Conservation (phyloP, 2,113 vertebrate genomes). For the Puntigrus tetrazona region DNA sequence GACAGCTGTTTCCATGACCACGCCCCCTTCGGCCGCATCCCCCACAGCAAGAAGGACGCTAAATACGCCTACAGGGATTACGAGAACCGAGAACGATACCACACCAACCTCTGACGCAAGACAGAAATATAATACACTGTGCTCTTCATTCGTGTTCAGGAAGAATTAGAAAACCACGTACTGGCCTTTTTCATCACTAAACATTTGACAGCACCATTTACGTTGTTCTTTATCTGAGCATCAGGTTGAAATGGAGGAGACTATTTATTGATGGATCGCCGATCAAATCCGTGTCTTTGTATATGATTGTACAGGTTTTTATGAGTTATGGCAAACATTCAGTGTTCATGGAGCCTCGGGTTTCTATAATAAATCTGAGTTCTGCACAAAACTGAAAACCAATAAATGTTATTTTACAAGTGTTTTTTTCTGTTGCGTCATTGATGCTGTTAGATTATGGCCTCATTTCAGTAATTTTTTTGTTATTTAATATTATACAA, state of each 20-base stretch:
- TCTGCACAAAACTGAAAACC: background rate
- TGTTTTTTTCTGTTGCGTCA: background rate
- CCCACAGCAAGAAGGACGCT: background rate
- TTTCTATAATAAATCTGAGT: background rate
- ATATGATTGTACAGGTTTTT: background rate
- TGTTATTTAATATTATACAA: no score
- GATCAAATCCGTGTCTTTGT: background rate
- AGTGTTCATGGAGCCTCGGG: background rate
- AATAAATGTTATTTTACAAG: background rate
- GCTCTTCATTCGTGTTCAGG: background rate
- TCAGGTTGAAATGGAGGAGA: background rate
- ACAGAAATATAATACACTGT: no score
- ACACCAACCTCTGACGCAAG: slow-evolving; percentile 71
- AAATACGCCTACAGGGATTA: slow-evolving; percentile 74
- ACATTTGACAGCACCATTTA: no score
- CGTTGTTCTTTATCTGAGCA: no score
- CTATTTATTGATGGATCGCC: background rate
- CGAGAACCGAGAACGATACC: slow-evolving; percentile 86
- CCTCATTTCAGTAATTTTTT: no score
- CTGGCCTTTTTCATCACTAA: background rate
- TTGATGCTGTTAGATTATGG: no score
- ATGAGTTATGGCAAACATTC: background rate
- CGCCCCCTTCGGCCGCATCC: slow-evolving; percentile 82
- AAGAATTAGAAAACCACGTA: background rate
- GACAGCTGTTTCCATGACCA: slow-evolving; percentile 92